Evolutionary conservation across 2,797 vertebrate species (phyloP), one percentile per base, ranked within the genome.

Genomic region (Gephyroberyx darwinii): DNA sequence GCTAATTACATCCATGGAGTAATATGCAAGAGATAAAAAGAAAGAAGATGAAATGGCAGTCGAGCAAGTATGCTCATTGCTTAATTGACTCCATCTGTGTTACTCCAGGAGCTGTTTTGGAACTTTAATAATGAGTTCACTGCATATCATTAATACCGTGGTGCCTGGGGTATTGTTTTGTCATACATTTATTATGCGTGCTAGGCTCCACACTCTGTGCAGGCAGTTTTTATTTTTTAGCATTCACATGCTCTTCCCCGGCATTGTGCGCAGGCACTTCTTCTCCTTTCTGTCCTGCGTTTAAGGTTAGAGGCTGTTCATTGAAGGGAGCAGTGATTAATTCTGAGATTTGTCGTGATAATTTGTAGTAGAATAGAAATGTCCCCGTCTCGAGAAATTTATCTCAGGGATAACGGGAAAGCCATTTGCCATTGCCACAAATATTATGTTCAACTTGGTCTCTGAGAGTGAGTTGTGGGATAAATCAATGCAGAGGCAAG

Each of bases 41-140:
- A 90, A 86, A 72, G 82, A 80, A 91, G 90, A 93, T 93, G 90
- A 93, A 93, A 92, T 81, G 85, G 86, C 84, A 82, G 87, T 81
- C 80, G 84, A 88, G 89, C 86, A 79, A 90, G 88, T 89, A 89
- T 88, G 90, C 90, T 91, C 88, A 89, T 90, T 93, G 91, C 92
- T 92, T 94, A 94, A 94, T 93, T 93, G 90, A 94, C 91, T 93
- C 92, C 91, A 93, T 94, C 91, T 92, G 89, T 91, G 91, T 92
- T 92, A 91, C 92, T 94, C 88, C 90, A 94, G 91, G 92, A 92
- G 88, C 89, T 93, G 89, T 91, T 93, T 91, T 88, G 90, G 90
- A 93, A 93, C 91, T 93, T 93, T 92, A 93, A 91, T 93, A 94
- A 92, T 92, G 90, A 93, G 91, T 90, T 90, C 75, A 88, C 78